A percentile compares a stretch with the other conserved stretches of the same genome.
These are phyloP conservation scores for Cataglyphis altisquamis DNA, from an alignment of 2,888 invertebrate genomes.

Conservation along the genomic window DNA sequence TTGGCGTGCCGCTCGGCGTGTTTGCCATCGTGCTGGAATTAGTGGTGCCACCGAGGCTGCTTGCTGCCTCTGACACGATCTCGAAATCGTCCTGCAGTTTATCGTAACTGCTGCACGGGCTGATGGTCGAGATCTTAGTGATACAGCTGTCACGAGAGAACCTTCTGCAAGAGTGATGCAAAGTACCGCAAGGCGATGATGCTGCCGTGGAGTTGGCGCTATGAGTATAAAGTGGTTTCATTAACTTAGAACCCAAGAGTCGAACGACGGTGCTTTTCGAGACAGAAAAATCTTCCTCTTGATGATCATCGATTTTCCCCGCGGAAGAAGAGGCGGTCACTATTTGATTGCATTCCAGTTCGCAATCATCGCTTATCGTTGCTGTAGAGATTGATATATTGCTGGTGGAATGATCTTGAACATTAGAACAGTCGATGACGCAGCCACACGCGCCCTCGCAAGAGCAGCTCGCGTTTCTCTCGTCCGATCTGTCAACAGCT, in stretches of 20 bases:
- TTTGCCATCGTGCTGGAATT: conserved; percentile 48
- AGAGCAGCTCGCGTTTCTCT: conserved; percentile 61
- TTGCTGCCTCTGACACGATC: conserved; percentile 76
- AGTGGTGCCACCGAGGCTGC: conserved; percentile 63
- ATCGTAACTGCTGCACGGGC: conserved; percentile 77
- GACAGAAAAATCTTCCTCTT: conserved; percentile 40
- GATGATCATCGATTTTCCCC: conserved; percentile 9
- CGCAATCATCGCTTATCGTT: neutral
- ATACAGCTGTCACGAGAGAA: conserved; percentile 77
- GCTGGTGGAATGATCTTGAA: neutral
- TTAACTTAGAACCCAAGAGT: conserved; percentile 48
- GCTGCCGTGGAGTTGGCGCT: conserved; percentile 52
- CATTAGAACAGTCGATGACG: neutral
- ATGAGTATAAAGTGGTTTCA: neutral
- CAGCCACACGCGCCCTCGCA: conserved; percentile 84
- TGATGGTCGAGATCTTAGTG: conserved; percentile 72
- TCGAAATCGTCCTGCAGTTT: conserved; percentile 79
- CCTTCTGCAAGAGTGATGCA: conserved; percentile 70
- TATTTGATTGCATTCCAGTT: neutral
- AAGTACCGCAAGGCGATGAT: conserved; percentile 73
- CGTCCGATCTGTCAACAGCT: neutral
- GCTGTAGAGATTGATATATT: neutral
- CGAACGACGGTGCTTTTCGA: conserved; percentile 64
- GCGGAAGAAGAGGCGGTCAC: neutral
- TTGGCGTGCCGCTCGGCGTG: conserved; percentile 44